A percentile compares a stretch with the other conserved stretches of the same genome.
These are phyloP conservation scores for Eidolon helvum DNA, from an alignment of 2,113 vertebrate species.

Conservation along the genomic window DNA sequence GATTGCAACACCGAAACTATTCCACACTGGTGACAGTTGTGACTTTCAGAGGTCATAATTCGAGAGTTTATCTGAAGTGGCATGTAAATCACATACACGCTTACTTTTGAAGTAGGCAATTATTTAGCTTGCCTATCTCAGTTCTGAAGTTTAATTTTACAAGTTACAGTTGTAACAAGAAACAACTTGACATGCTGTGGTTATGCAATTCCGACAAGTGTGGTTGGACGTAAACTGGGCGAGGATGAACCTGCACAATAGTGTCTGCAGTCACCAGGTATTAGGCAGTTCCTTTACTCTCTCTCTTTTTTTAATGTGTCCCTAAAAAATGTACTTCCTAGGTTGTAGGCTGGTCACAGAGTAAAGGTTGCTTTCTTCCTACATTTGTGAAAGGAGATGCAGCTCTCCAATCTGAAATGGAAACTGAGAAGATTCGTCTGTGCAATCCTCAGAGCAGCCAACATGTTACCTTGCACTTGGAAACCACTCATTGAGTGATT, in stretches of 20 bases:
- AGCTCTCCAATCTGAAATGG: background rate
- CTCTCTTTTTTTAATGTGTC: background rate
- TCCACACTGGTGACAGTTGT: constrained; percentile 37
- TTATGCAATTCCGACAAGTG: constrained; percentile 68
- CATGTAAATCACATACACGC: constrained; percentile 66
- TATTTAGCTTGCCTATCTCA: constrained; percentile 71
- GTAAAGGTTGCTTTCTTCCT: background rate
- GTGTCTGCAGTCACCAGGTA: background rate
- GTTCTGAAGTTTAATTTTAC: constrained; percentile 61
- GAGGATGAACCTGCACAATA: background rate
- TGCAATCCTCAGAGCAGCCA: background rate
- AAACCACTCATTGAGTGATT: background rate
- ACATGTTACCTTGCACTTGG: background rate
- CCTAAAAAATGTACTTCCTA: background rate
- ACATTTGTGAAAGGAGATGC: background rate
- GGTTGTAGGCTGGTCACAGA: background rate
- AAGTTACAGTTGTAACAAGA: constrained; percentile 64
- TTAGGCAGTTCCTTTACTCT: background rate
- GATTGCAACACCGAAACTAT: background rate
- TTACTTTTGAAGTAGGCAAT: constrained; percentile 72
- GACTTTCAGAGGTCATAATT: constrained; percentile 72
- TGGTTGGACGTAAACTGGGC: background rate
- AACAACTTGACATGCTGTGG: constrained; percentile 58
- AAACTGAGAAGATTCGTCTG: background rate
- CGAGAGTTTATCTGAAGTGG: constrained; percentile 62